Evolutionary conservation across 2,797 vertebrate species (phyloP).

Genomic region (Gambelia wislizenii): DNA sequence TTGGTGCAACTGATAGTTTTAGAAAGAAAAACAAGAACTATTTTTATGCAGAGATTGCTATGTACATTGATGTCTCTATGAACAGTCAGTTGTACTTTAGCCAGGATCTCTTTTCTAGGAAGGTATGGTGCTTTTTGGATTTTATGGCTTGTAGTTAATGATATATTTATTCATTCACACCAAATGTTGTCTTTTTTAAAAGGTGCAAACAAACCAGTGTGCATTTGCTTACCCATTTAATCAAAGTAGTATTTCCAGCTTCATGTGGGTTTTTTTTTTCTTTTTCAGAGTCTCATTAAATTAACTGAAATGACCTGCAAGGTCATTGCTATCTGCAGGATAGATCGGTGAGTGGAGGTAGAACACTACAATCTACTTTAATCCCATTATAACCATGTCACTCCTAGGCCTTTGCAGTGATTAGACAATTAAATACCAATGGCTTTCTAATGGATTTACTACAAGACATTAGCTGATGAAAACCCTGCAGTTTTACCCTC

Average conservation of each 20-base stretch:
- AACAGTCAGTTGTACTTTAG: rapidly evolving
- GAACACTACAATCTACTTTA: slow-evolving; percentile 68
- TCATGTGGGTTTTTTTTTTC: slow-evolving; percentile 38
- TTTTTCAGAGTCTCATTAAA: slow-evolving; percentile 35
- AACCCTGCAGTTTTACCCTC: slow-evolving; percentile 65
- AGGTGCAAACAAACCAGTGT: slow-evolving; percentile 44
- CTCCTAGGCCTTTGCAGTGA: slow-evolving; percentile 70
- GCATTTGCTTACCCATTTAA: slow-evolving; percentile 51
- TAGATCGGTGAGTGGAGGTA: slow-evolving; percentile 50
- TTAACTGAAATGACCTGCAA: slow-evolving; percentile 64
- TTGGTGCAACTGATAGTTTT: neutral
- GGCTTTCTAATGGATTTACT: slow-evolving; percentile 79
- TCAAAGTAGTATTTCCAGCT: slow-evolving; percentile 50
- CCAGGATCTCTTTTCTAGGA: neutral
- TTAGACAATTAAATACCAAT: slow-evolving; percentile 82
- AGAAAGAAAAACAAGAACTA: neutral
- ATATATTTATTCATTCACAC: slow-evolving; percentile 24
- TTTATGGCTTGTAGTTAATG: slow-evolving; percentile 31
- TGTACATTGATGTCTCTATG: too few species aligned
- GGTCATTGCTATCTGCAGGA: slow-evolving; percentile 55
- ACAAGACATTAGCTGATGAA: slow-evolving; percentile 75
- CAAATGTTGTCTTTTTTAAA: slow-evolving; percentile 22
- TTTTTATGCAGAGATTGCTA: neutral
- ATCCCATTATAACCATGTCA: slow-evolving; percentile 78
- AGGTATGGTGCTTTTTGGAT: neutral